phyloP scores from a whole-genome alignment of 2,888 invertebrate genomes.

The Coleophora deauratella region DNA sequence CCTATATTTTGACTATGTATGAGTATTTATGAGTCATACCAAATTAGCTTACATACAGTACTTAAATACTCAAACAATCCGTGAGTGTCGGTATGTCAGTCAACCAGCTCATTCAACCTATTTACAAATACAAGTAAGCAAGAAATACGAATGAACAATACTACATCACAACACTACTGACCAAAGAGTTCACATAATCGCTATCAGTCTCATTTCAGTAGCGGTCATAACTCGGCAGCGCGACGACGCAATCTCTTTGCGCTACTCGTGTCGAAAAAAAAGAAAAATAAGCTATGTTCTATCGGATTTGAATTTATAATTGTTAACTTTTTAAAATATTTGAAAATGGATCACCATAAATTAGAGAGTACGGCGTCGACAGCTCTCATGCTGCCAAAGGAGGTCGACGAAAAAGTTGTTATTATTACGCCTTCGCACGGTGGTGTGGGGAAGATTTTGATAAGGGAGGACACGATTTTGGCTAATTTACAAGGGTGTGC shows the following conservation, averaged over 20 bases:
- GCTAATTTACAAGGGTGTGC: slow-evolving; percentile 50
- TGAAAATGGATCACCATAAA: slow-evolving; percentile 31
- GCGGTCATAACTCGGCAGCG: background rate
- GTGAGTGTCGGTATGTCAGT: too few species aligned
- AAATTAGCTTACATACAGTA: too few species aligned
- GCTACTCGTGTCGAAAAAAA: background rate
- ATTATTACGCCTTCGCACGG: slow-evolving; percentile 30
- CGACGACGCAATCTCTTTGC: background rate
- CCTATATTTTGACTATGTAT: too few species aligned
- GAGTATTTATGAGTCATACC: too few species aligned
- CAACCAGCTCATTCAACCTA: too few species aligned
- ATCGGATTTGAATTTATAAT: background rate
- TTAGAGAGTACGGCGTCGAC: slow-evolving; percentile 28
- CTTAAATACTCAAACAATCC: too few species aligned
- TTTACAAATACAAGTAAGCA: too few species aligned
- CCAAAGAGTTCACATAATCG: too few species aligned
- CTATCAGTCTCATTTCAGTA: too few species aligned
- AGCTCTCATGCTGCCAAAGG: slow-evolving; percentile 32
- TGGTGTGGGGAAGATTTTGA: slow-evolving; percentile 41
- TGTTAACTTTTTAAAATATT: background rate
- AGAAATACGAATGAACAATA: too few species aligned
- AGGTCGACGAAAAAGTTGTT: slow-evolving; percentile 34
- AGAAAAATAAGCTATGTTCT: background rate
- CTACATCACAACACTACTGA: too few species aligned
- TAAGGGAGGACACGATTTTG: slow-evolving; percentile 58